A percentile compares a stretch with the other conserved stretches of the same genome.
These are phyloP conservation scores for Dusona sp. DNA, from an alignment of 2,888 invertebrate species.

Conservation along the genomic window DNA sequence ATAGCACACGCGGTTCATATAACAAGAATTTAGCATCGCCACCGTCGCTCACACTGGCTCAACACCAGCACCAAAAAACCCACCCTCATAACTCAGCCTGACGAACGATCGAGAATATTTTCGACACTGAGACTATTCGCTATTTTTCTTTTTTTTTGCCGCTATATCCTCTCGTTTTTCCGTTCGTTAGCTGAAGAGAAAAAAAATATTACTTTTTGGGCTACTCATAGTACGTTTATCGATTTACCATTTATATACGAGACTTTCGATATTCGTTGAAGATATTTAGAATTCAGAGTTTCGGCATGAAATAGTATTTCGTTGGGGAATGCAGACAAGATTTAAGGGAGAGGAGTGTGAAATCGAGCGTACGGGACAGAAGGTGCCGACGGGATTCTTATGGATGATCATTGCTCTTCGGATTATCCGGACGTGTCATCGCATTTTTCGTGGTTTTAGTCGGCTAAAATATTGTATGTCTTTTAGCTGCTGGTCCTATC, in stretches of 20 bases:
- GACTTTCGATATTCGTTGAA: conserved; percentile 14
- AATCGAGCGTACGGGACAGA: conserved; percentile 79
- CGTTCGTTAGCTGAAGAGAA: conserved; percentile 70
- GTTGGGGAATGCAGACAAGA: conserved; percentile 42
- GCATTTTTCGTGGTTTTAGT: conserved; percentile 67
- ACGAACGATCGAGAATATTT: conserved; percentile 83
- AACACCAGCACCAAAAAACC: conserved; percentile 51
- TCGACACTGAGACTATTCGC: conserved; percentile 76
- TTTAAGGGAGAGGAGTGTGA: conserved; percentile 74
- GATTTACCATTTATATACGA: conserved; percentile 59
- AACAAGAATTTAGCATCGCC: conserved; percentile 58
- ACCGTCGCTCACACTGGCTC: conserved; percentile 49
- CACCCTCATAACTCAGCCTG: conserved; percentile 77
- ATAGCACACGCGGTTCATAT: conserved; percentile 64
- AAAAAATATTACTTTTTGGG: conserved; percentile 36
- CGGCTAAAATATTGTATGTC: conserved; percentile 60
- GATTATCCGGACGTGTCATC: conserved; percentile 69
- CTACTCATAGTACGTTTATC: conserved; percentile 36
- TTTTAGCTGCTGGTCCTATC: conserved; percentile 54
- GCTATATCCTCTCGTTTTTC: conserved; percentile 58
- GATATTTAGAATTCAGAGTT: conserved; percentile 28
- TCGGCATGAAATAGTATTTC: conserved; percentile 36
- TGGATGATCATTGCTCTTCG: conserved; percentile 71
- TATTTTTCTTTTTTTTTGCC: conserved; percentile 65
- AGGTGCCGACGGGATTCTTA: conserved; percentile 75